Conservation (phyloP, 2,888 invertebrate genomes). For the Nezara viridula region DNA sequence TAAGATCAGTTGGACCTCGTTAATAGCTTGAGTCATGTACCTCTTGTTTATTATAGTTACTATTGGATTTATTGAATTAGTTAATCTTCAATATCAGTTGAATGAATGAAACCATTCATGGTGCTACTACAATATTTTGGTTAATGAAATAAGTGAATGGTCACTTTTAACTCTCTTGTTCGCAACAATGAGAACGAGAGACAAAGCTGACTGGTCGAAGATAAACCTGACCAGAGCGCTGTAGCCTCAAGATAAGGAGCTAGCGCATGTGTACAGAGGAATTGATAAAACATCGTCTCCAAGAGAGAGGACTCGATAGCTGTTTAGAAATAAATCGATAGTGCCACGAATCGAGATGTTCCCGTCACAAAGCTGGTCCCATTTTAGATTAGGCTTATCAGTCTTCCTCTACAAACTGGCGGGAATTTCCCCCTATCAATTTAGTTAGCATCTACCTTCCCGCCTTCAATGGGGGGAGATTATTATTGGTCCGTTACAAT, state of each 20-base stretch:
- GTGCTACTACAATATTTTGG: too few species aligned
- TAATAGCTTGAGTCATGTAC: too few species aligned
- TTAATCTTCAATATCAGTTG: too few species aligned
- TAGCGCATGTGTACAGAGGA: background rate
- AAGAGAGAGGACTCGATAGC: background rate
- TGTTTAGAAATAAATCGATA: conserved; percentile 26
- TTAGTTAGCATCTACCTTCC: conserved; percentile 33
- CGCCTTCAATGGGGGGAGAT: background rate
- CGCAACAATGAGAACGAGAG: background rate
- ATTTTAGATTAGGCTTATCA: conserved; percentile 44
- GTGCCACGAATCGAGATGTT: conserved; percentile 15
- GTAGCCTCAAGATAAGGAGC: background rate
- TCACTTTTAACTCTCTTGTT: background rate
- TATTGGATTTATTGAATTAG: too few species aligned
- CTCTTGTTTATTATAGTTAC: too few species aligned
- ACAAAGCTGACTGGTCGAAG: background rate
- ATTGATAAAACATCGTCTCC: background rate
- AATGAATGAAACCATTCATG: too few species aligned
- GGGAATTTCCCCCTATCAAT: conserved; percentile 34
- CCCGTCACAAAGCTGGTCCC: conserved; percentile 21
- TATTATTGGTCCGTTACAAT: background rate
- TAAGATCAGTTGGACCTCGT: too few species aligned
- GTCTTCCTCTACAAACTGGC: background rate
- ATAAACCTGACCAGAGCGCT: background rate
- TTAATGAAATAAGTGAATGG: too few species aligned